Base-by-base conservation (phyloP, 2,888 invertebrate genomes). In the Tipula confusa region DNA sequence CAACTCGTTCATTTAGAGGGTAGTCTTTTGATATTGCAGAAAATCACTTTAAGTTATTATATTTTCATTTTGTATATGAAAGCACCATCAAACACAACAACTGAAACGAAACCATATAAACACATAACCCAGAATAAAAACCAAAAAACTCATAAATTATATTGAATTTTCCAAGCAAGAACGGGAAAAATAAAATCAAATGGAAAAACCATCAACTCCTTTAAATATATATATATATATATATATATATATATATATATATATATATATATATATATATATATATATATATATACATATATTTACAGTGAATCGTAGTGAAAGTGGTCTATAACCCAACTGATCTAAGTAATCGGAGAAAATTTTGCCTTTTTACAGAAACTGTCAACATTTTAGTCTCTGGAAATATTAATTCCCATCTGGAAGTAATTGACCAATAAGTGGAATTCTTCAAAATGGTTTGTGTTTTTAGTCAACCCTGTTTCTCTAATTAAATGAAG, bases 121-220 rank as follows among this genome's bases (percentile, higher is more conserved):
- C 48, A 48, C 48, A 48, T 4, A 48, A 48, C 48, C n/a, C 18
- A 48, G 18, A 15, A 48, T 48, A 11, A 64, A 64, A 64, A 64
- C 24, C 24, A 64, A 64, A 64, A 64, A 64, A 64, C 64, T 64
- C 64, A 64, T 64, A 64, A 64, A 64, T 64, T 64, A 64, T 64
- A 64, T 24, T 64, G 64, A 11, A 64, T 64, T 64, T 64, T 64
- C 24, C 64, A 64, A 64, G 64, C 48, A 64, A 24, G 24, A 33
- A 11, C 7, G 24, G 9, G 18, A 15, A 48, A 48, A 48, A 33
- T 33, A 33, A 9, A 0, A 2, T 6, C 6, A 33, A 33, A 48
- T 48, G 64, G 1, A 13, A 64, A 64, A 64, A 64, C 64, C 64
- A 64, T 64, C 64, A 64, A 64, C 64, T 64, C 64, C 64, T 64